phyloP scores from a whole-genome alignment of 2,797 vertebrate species.

The Pantherophis alleghaniensis region DNA sequence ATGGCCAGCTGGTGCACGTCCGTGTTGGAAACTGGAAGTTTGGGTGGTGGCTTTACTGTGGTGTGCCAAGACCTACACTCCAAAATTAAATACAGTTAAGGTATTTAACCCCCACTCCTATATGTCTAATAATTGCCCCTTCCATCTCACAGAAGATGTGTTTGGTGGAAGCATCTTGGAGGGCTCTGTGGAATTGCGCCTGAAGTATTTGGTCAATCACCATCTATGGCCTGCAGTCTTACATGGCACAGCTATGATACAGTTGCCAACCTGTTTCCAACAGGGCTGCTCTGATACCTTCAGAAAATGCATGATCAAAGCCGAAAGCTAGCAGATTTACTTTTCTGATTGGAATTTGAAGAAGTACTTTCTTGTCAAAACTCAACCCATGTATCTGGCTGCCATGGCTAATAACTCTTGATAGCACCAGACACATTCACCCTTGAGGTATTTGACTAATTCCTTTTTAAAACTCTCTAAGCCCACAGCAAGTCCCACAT shows the following conservation, averaged over 20 bases:
- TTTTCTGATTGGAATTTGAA: background rate
- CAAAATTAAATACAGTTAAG: background rate
- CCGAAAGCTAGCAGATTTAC: background rate
- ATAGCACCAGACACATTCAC: background rate
- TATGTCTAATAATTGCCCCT: background rate
- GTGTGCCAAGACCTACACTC: background rate
- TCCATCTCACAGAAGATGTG: background rate
- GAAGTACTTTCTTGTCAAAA: background rate
- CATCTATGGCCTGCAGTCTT: background rate
- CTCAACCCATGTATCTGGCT: background rate
- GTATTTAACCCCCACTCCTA: background rate
- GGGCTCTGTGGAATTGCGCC: background rate
- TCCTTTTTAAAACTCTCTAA: background rate
- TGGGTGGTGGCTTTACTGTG: background rate
- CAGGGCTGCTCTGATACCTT: background rate
- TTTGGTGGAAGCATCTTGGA: background rate
- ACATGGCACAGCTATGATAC: background rate
- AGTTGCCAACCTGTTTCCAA: background rate
- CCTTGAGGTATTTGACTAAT: background rate
- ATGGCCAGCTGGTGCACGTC: no score
- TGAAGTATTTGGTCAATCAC: background rate
- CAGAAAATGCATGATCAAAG: background rate
- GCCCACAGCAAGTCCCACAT: background rate
- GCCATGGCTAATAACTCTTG: background rate
- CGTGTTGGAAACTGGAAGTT: no score